Evolutionary conservation across 2,113 vertebrate species (phyloP).

Genomic region (Chinchilla lanigera): DNA sequence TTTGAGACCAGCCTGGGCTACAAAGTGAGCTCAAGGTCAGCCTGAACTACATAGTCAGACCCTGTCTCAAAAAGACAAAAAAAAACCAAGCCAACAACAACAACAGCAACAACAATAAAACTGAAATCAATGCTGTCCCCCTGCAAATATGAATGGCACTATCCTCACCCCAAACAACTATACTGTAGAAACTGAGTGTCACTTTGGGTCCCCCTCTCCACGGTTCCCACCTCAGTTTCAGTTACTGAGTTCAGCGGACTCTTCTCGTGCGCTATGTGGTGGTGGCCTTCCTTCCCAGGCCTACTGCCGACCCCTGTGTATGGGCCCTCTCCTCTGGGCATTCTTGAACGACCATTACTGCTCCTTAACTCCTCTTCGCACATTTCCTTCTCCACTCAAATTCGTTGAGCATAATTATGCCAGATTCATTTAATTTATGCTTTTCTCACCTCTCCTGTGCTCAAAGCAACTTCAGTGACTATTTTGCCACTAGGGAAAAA

Average conservation of each 20-base stretch:
- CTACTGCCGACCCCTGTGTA: neutral
- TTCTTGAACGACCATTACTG: neutral
- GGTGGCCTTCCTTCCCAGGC: neutral
- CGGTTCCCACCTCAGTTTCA: neutral
- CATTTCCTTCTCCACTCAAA: slow-evolving; percentile 12
- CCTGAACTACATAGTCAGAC: too few species aligned
- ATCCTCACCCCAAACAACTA: neutral
- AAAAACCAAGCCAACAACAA: too few species aligned
- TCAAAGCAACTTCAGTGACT: neutral
- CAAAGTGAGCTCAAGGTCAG: too few species aligned
- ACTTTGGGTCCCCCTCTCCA: neutral
- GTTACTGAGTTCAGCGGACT: neutral
- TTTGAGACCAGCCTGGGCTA: too few species aligned
- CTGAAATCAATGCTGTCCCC: neutral
- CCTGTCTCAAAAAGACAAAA: too few species aligned
- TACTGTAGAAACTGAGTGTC: neutral
- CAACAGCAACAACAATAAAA: too few species aligned
- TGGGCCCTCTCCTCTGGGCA: neutral
- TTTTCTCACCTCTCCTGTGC: slow-evolving; percentile 9
- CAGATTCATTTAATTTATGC: neutral
- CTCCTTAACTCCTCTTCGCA: neutral
- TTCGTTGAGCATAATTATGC: neutral
- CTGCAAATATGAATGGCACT: neutral
- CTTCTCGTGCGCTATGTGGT: neutral
- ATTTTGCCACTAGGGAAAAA: slow-evolving; percentile 5